Conservation (phyloP, 2,113 vertebrate genomes). For the Limanda limanda region DNA sequence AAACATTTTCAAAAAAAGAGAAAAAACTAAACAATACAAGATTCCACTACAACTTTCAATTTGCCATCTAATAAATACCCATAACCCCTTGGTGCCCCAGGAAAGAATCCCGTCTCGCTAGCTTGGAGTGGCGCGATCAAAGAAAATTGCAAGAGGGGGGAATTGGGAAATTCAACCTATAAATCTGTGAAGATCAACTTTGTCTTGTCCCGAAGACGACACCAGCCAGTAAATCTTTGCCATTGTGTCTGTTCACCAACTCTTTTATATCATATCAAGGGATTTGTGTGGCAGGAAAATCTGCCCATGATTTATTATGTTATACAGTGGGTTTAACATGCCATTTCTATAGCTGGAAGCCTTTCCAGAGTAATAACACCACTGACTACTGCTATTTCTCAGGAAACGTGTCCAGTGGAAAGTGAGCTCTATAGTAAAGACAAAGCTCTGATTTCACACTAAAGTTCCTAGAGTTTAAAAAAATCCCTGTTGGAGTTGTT, state of each 20-base stretch:
- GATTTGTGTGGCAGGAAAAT: constrained; percentile 75
- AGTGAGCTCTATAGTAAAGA: constrained; percentile 32
- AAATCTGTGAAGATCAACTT: constrained; percentile 72
- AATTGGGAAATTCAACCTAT: constrained; percentile 57
- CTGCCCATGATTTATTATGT: constrained; percentile 74
- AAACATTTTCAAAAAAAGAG: constrained; percentile 70
- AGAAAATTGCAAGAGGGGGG: constrained; percentile 55
- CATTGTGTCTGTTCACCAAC: constrained; percentile 58
- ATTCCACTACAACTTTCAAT: constrained; percentile 72
- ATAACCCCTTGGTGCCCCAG: constrained; percentile 38
- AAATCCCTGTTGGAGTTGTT: constrained; percentile 47
- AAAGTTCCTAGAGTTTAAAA: constrained; percentile 52
- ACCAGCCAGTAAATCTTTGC: constrained; percentile 70
- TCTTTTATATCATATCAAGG: constrained; percentile 71
- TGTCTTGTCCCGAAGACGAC: constrained; percentile 61
- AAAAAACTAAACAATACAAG: constrained; percentile 64
- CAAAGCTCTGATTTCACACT: constrained; percentile 46
- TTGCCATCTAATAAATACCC: constrained; percentile 67
- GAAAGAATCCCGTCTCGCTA: constrained; percentile 49
- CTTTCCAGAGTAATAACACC: constrained; percentile 60
- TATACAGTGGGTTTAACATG: constrained; percentile 73
- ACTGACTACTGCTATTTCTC: constrained; percentile 49
- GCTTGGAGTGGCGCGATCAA: constrained; percentile 64
- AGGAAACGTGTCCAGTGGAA: constrained; percentile 33
- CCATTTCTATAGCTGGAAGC: constrained; percentile 59